phyloP scores from a whole-genome alignment of 37 sponge, comb jelly and placozoan genomes.

The Haliclona indistincta region DNA sequence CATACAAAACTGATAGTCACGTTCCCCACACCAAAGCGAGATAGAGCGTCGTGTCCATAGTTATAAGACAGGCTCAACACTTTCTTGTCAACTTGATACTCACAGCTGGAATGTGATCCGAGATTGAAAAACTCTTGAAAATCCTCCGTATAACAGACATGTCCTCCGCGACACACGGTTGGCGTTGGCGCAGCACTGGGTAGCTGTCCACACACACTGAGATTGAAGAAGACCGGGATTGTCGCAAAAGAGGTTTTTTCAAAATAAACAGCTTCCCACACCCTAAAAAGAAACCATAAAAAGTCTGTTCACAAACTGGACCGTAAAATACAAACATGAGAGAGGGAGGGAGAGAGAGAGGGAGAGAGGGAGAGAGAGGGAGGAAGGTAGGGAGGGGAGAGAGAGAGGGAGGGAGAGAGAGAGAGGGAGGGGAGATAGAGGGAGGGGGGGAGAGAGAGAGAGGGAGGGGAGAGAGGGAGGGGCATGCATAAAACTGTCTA shows the following conservation, averaged over 20 bases:
- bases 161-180: neutral
- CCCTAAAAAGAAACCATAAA: slow-evolving; percentile 15
- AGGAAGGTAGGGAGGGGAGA: no score
- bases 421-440: no score
- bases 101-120: slow-evolving; percentile 1
- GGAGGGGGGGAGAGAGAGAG: no score
- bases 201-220: slow-evolving; percentile 54
- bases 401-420: no score
- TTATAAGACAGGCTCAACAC: slow-evolving; percentile 9
- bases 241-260: neutral
- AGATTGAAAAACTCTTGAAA: neutral
- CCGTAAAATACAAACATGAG: no score
- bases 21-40: slow-evolving; percentile 28
- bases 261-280: slow-evolving; percentile 50
- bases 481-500: no score
- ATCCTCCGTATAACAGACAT: slow-evolving; percentile 46
- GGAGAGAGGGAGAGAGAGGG: no score
- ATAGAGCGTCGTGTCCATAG: slow-evolving; percentile 4
- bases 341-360: no score
- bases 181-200: neutral
- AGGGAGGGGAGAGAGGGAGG: no score
- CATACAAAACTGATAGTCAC: slow-evolving; percentile 65
- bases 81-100: slow-evolving; percentile 12
- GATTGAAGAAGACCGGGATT: slow-evolving; percentile 57
- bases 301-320: neutral